Evolutionary conservation across 2,888 invertebrate genomes (phyloP), one percentile per base, ranked within the genome.

Genomic region (Amphipyra berbera): DNA sequence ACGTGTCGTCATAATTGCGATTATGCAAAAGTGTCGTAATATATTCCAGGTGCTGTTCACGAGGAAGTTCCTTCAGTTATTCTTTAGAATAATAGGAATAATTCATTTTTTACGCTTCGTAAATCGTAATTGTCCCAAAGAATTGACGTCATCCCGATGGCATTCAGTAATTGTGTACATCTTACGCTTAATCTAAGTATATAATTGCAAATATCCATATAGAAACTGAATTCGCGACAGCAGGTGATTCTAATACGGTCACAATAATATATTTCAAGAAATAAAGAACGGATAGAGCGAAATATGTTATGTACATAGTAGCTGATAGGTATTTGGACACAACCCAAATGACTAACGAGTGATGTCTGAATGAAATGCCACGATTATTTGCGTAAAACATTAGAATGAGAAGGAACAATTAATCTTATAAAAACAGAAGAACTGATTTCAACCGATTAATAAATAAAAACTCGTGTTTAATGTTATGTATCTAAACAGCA

Each of bases 311-410:
- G 13, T 35, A 58, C 44, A 49, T 47, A 40, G 14, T 37, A 47
- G 41, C 30, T 47, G 46, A 66, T 54, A 60, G 59, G 35, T 42
- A 61, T 57, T 81, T 78, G 81, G 78, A 78, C 50, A 13, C 37
- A 33, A 48, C 50, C 80, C 80, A 81, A 79, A 55, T 60, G 45
- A 40, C 42, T 52, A 56, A 58, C 53, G 44, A 41, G 42, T 59
- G 56, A 52, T 56, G 52, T 49, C 58, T 66, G 61, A 74, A 76
- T 73, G 57, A 77, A 76, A 68, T 68, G 53, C 62, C 38, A 46
- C 35, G 30, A 73, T 66, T 68, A 69, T 67, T 61, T 55, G 47
- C 52, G 61, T 53, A 46, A 61, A 61, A 64, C 57, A 38, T 44
- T 48, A 65, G 65, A 61, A 55, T 63, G 42, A 54, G 37, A 27